Base-by-base conservation (phyloP, 2,888 invertebrate species). In the Apantesis nais region DNA sequence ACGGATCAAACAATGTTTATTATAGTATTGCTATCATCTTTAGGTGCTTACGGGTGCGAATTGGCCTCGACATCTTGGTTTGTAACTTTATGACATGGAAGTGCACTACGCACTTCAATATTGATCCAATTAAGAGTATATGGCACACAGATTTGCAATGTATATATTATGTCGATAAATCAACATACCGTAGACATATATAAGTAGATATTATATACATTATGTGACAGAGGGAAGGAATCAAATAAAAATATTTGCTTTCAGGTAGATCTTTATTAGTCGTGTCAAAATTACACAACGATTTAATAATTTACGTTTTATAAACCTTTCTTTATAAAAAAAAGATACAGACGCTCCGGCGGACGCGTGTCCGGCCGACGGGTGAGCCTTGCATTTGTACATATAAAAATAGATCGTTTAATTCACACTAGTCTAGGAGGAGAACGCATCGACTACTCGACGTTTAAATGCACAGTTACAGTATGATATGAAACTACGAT, bases 401-500 rank as follows among this genome's bases (percentile, higher is more conserved):
- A 90, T 93, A 94, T 86, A 93, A 94, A 94, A 93, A 93, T 93
- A 94, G 91, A 93, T 90, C 85, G 81, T 87, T 90, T 89, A 91
- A 74, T 80, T 81, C 80, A 75, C 78, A 76, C 87, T 91, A 91
- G 82, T 86, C 91, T 92, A 90, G 78, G 86, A 90, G 89, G 88
- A 92, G 90, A 92, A 89, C 86, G 85, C 86, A 62, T 89, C 88
- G 81, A 76, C 76, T 79, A 78, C 80, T 86, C 80, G 79, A 78
- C 70, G 55, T 74, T 86, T 92, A 92, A 91, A 93, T 91, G 92
- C 92, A 90, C 88, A 92, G 86, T 92, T 90, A 89, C 84, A 92
- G 87, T 89, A 91, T 93, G 93, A 93, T 93, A 93, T 93, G 93
- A 93, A 90, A 90, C 91, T 93, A 92, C 89, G 89, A 88, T 90